phyloP scores from a whole-genome alignment of 2,797 vertebrate genomes.

The Garrulus glandarius region DNA sequence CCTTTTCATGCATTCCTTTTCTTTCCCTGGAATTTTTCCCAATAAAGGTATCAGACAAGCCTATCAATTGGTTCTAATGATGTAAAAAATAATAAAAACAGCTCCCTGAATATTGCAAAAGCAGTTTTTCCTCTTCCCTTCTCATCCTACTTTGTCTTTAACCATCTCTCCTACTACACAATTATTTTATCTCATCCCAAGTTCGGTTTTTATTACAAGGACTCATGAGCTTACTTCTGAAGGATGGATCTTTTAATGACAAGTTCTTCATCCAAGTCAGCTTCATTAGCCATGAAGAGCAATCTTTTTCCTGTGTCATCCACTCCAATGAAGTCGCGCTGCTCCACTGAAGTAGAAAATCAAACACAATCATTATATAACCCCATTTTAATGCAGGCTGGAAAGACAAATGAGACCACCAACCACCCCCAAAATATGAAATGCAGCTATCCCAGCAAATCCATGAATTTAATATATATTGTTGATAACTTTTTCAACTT shows the following conservation, averaged over 20 bases:
- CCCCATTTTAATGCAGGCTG: neutral
- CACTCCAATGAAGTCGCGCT: slow-evolving; percentile 96
- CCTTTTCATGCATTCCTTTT: neutral
- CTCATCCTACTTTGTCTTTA: neutral
- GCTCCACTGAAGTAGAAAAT: slow-evolving; percentile 85
- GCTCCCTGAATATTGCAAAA: neutral
- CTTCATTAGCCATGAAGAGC: slow-evolving; percentile 98
- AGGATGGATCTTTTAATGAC: slow-evolving; percentile 92
- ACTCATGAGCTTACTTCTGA: slow-evolving; percentile 85
- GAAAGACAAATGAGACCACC: neutral
- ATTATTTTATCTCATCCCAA: neutral
- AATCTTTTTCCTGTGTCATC: slow-evolving; percentile 90
- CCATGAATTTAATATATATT: neutral
- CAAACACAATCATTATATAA: slow-evolving; percentile 54
- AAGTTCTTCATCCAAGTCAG: slow-evolving; percentile 94
- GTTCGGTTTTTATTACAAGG: slow-evolving; percentile 29
- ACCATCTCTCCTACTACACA: neutral
- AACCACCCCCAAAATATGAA: neutral
- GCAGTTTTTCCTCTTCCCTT: neutral
- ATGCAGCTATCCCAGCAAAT: neutral
- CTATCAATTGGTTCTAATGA: neutral
- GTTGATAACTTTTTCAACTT: neutral
- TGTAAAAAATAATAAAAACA: neutral
- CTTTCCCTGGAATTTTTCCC: neutral
- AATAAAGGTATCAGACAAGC: neutral